These are phyloP conservation scores for Diarsia dahlii DNA, from an alignment of 2,888 invertebrate species.

Conservation along the genomic window DNA sequence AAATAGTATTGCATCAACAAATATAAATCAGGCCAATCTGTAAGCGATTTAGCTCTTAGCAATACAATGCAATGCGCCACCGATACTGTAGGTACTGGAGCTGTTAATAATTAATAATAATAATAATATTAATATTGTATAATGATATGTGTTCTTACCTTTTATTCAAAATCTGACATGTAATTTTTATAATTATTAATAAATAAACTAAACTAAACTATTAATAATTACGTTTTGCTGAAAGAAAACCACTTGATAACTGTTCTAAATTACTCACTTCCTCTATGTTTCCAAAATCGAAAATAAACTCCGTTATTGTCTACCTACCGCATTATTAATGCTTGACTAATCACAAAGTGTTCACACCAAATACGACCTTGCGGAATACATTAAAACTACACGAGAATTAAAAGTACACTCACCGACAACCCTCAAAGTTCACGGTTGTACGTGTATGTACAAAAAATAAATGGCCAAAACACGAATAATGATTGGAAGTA, in stretches of 20 bases:
- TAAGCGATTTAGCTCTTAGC: constrained; percentile 21
- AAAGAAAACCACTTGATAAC: not conserved
- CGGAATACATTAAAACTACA: constrained; percentile 48
- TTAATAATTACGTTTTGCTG: not conserved
- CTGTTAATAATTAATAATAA: not conserved
- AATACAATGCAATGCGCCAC: constrained; percentile 3
- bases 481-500: constrained; percentile 63
- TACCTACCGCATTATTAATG: constrained; percentile 7
- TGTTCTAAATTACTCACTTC: not conserved
- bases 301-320: constrained; percentile 7
- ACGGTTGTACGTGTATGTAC: constrained; percentile 48
- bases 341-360: constrained; percentile 29
- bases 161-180: too few species aligned
- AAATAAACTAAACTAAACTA: too few species aligned
- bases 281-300: not conserved
- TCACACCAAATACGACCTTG: constrained; percentile 38
- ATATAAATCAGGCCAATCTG: constrained; percentile 51
- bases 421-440: constrained; percentile 55
- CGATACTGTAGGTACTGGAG: not conserved
- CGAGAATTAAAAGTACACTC: constrained; percentile 40
- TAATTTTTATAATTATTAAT: too few species aligned
- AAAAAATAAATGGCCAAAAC: constrained; percentile 63
- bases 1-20: constrained; percentile 51
- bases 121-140: too few species aligned
- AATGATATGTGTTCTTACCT: too few species aligned